phyloP scores from a whole-genome alignment of 2,113 vertebrate genomes.

The Toxotes jaculatrix region DNA sequence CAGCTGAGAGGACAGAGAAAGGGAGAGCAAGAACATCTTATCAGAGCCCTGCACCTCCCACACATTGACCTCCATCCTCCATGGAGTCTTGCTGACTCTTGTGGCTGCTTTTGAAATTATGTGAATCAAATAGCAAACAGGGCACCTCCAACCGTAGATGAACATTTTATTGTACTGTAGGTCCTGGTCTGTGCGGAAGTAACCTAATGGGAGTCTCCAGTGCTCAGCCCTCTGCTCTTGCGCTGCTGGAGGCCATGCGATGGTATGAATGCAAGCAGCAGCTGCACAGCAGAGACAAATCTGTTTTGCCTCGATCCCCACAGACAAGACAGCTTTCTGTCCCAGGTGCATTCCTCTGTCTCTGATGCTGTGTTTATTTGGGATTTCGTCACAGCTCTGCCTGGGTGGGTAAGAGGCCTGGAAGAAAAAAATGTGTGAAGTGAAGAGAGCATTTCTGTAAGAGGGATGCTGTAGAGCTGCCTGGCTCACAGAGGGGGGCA shows the following conservation, averaged over 20 bases:
- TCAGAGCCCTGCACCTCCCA: no score
- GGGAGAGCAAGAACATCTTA: no score
- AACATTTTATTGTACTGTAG: neutral
- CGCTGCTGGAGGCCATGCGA: constrained; percentile 20
- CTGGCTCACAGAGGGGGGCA: neutral
- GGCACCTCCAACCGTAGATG: neutral
- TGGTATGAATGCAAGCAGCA: constrained; percentile 8
- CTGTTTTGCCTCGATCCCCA: constrained; percentile 65
- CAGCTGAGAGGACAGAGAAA: no score
- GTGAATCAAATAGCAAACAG: no score
- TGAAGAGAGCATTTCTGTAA: constrained; percentile 3
- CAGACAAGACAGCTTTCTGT: constrained; percentile 47
- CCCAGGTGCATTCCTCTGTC: constrained; percentile 38
- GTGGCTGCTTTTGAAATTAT: no score
- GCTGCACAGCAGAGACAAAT: constrained; percentile 48
- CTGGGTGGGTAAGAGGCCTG: constrained; percentile 17
- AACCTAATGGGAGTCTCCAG: neutral
- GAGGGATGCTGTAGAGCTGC: constrained; percentile 6
- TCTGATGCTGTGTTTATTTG: constrained; percentile 53
- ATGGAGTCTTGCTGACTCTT: neutral
- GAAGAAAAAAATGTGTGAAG: constrained; percentile 14
- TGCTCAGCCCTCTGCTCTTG: constrained; percentile 12
- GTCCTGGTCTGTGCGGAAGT: neutral
- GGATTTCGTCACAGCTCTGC: constrained; percentile 26
- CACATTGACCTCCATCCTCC: no score